phyloP scores from a whole-genome alignment of 2,888 invertebrate genomes.

The Cryptocheilus praepositus region DNA sequence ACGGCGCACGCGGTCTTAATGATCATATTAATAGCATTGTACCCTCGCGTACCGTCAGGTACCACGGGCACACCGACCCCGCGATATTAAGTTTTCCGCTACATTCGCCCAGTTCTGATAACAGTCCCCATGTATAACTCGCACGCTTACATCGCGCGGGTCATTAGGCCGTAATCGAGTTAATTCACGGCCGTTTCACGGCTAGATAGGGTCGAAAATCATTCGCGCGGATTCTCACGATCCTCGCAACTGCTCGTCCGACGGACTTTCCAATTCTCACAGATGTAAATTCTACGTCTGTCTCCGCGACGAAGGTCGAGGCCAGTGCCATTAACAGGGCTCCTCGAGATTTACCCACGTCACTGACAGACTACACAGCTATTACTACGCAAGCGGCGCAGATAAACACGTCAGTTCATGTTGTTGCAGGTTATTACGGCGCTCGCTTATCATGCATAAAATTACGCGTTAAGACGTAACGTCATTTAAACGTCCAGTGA shows the following conservation, averaged over 20 bases:
- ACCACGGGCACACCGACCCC: not conserved
- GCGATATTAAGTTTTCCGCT: slow-evolving; percentile 43
- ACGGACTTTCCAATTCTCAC: not conserved
- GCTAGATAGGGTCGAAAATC: not conserved
- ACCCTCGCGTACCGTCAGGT: not conserved
- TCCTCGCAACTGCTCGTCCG: not conserved
- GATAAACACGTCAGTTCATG: slow-evolving; percentile 39
- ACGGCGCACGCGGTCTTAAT: not conserved
- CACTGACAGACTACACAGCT: slow-evolving; percentile 13
- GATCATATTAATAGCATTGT: not conserved
- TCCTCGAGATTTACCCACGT: slow-evolving; percentile 27
- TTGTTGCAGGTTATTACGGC: slow-evolving; percentile 32
- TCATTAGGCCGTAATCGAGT: slow-evolving; percentile 43
- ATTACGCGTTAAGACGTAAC: slow-evolving; percentile 7
- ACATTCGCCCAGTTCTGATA: slow-evolving; percentile 24
- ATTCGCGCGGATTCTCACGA: not conserved
- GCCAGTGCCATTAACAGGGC: slow-evolving; percentile 3
- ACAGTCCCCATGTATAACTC: slow-evolving; percentile 23
- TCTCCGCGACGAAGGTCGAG: slow-evolving; percentile 17
- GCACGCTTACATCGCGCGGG: slow-evolving; percentile 36
- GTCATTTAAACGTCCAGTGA: not conserved
- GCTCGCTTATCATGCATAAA: slow-evolving; percentile 21
- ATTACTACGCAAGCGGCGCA: slow-evolving; percentile 5
- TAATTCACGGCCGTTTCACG: slow-evolving; percentile 30
- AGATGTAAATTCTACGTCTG: not conserved